Conservation (phyloP, 2,888 invertebrate genomes). For the Linnaemya vulpina region DNA sequence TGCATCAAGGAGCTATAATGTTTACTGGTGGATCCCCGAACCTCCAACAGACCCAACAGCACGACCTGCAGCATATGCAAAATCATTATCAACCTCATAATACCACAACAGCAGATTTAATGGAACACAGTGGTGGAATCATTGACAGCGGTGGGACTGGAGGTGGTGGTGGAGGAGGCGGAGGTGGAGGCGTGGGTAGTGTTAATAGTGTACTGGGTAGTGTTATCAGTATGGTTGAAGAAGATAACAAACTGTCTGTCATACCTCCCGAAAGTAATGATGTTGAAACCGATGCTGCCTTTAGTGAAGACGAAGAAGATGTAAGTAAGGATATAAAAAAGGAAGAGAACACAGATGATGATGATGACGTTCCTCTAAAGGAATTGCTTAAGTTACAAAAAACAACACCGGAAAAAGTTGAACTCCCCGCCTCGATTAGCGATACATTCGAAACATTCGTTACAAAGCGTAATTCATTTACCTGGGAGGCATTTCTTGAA, state of each 20-base stretch:
- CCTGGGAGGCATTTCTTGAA: constrained; percentile 81
- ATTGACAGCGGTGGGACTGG: constrained; percentile 59
- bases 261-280: constrained; percentile 79
- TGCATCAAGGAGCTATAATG: constrained; percentile 67
- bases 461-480: constrained; percentile 79
- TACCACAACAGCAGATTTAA: constrained; percentile 67
- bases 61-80: constrained; percentile 72
- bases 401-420: constrained; percentile 79
- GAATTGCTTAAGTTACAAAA: constrained; percentile 84
- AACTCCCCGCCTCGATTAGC: constrained; percentile 80
- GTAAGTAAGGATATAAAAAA: constrained; percentile 82
- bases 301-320: constrained; percentile 85
- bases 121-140: constrained; percentile 66
- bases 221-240: constrained; percentile 73
- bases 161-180: constrained; percentile 41
- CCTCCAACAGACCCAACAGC: constrained; percentile 68
- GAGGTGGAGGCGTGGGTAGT: constrained; percentile 49
- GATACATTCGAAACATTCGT: constrained; percentile 82
- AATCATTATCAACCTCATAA: constrained; percentile 72
- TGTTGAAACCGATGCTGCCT: constrained; percentile 78
- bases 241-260: constrained; percentile 75
- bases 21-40: constrained; percentile 62
- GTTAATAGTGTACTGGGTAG: constrained; percentile 18
- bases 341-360: constrained; percentile 83
- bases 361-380: constrained; percentile 90